Evolutionary conservation across 2,797 vertebrate species (phyloP), one percentile per base, ranked within the genome.

Genomic region (Apogon talboti): DNA sequence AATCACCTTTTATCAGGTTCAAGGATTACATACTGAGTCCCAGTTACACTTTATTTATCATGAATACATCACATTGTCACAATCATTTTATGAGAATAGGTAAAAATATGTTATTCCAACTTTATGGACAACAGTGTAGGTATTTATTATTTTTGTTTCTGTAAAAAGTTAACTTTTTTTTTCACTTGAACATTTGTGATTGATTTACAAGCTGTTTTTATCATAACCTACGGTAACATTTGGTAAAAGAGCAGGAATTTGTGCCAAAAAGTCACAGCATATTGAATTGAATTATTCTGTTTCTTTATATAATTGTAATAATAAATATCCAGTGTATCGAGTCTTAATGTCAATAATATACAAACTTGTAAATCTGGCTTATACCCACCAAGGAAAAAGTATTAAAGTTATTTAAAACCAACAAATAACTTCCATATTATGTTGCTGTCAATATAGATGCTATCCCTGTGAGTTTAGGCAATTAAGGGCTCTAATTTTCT

Each of bases 81-180:
- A 3, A 6, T 28, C 24, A 28, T 28, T 28, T 28, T 5, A 28
- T 28, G 24, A 28, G 24, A 28, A 28, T 1, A 28, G 24, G 24
- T 28, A 28, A 28, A 35, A 1, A 35, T 8, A 35, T 35, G 33
- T 35, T 35, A 3, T 35, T 35, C 1, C 33, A 28, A 28, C 24
- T 28, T 28, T 28, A 28, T 28, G 24, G 24, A 28, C 24, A 28
- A 28, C 24, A 28, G 6, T 28, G 24, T 35, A 63, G 43, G 7
- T 65, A 50, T 53, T 38, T 14, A 24, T 44, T 49, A 11, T 60
- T 59, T 5, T 35, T 35, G 7, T 35, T 35, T 28, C 2, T 28
- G 6, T 28, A 2, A 28, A 28, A 28, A 28, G 24, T 65, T 21
- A 33, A 52, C 43, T 50, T 50, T 48, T 14, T 11, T 10, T 50